A percentile compares a stretch with the other conserved stretches of the same genome.
Evolutionary conservation across 2,888 invertebrate species (phyloP).

Genomic region (Anagyrus pseudococci): DNA sequence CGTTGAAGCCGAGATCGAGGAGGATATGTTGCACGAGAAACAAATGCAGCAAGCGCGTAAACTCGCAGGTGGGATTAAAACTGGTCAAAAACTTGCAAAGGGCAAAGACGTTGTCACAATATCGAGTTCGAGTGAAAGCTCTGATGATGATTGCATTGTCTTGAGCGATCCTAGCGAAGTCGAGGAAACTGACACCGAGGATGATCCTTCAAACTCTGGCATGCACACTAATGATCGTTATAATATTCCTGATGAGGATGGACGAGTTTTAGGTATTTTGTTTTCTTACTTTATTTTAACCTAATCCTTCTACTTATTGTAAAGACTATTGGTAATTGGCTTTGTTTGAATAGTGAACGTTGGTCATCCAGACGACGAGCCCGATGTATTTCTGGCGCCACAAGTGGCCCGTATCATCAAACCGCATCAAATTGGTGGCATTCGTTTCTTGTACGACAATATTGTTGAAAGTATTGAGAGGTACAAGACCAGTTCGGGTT

Average conservation of each 20-base stretch:
- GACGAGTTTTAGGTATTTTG: conserved; percentile 73
- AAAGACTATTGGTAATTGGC: too few species aligned
- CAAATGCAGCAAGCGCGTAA: conserved; percentile 52
- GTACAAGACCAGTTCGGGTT: conserved; percentile 81
- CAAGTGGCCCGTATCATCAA: conserved; percentile 91
- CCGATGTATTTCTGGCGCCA: conserved; percentile 90
- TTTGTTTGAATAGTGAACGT: conserved; percentile 73
- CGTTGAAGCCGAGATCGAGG: conserved; percentile 52
- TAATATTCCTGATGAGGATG: conserved; percentile 90
- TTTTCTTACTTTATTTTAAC: background rate
- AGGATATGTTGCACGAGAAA: conserved; percentile 49
- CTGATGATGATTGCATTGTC: conserved; percentile 87
- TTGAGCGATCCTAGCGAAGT: conserved; percentile 83
- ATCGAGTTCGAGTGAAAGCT: conserved; percentile 68
- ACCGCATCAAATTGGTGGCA: conserved; percentile 97
- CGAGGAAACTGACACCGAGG: conserved; percentile 79
- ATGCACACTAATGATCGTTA: conserved; percentile 92
- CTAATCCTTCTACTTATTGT: background rate
- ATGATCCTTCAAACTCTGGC: conserved; percentile 89
- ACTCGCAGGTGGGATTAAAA: conserved; percentile 33
- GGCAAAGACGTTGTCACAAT: conserved; percentile 76
- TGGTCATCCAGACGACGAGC: conserved; percentile 89
- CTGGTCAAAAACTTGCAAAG: conserved; percentile 50
- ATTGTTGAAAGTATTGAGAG: conserved; percentile 91
- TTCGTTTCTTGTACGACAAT: conserved; percentile 95